These are phyloP conservation scores for Lepus europaeus DNA, from an alignment of 2,113 vertebrate genomes.

Conservation along the genomic window DNA sequence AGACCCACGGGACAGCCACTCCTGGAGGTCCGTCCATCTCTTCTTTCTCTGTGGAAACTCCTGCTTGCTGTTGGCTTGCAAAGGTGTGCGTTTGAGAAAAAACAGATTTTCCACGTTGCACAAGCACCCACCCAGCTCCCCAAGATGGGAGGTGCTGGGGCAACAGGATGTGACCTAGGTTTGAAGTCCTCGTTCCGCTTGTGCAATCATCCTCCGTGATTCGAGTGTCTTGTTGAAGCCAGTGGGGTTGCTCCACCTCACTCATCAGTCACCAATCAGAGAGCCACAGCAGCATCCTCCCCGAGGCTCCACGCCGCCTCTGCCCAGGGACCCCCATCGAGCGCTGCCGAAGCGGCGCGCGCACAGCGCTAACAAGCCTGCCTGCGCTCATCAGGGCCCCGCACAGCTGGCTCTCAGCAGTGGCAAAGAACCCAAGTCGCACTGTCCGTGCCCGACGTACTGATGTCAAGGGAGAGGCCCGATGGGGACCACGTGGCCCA, in stretches of 20 bases:
- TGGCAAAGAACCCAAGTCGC: conserved; percentile 22
- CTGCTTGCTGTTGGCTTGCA: neutral
- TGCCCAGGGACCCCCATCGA: conserved; percentile 81
- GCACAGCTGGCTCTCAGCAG: conserved; percentile 79
- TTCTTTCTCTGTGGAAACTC: neutral
- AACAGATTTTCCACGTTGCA: neutral
- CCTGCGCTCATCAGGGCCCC: conserved; percentile 79
- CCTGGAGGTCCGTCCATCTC: neutral
- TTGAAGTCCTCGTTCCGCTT: conserved; percentile 54
- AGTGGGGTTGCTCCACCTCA: conserved; percentile 83
- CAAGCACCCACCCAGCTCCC: neutral
- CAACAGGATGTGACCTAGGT: conserved; percentile 71
- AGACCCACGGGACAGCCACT: accelerated
- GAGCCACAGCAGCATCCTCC: conserved; percentile 57
- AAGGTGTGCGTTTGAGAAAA: neutral
- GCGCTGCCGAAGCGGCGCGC: conserved; percentile 57
- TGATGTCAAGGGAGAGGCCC: conserved; percentile 52
- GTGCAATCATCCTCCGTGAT: conserved; percentile 80
- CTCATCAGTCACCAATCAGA: conserved; percentile 84
- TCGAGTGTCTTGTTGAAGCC: conserved; percentile 83
- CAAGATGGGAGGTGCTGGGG: conserved; percentile 69
- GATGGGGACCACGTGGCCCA: neutral
- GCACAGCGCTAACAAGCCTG: conserved; percentile 51
- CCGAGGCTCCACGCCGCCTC: conserved; percentile 63
- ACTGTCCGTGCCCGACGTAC: conserved; percentile 65